phyloP scores from a whole-genome alignment of 1,140 invertebrate species.

The Aphaenogaster ashmeadi region DNA sequence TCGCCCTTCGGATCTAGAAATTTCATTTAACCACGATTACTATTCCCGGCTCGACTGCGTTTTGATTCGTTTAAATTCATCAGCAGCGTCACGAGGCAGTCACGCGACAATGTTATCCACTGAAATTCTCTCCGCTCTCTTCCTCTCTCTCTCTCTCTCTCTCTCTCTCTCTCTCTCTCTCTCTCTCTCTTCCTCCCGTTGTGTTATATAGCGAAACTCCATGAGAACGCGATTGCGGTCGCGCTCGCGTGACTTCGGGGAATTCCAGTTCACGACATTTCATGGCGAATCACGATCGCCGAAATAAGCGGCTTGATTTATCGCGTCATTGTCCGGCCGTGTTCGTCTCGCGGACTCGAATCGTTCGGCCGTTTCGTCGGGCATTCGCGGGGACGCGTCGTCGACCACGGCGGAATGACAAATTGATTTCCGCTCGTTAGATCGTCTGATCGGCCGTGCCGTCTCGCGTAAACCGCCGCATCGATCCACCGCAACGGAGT shows the following conservation, averaged over 20 bases:
- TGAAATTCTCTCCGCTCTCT: slow-evolving; percentile 1
- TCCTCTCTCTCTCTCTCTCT: not conserved
- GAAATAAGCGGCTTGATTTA: slow-evolving; percentile 58
- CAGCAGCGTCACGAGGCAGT: slow-evolving; percentile 29
- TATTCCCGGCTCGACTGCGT: not conserved
- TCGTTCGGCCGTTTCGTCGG: not conserved
- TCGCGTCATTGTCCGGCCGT: slow-evolving; percentile 35
- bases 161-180: not conserved
- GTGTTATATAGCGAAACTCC: slow-evolving; percentile 32
- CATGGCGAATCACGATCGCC: slow-evolving; percentile 50
- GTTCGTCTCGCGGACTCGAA: not conserved
- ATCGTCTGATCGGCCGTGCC: slow-evolving; percentile 19
- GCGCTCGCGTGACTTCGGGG: slow-evolving; percentile 38
- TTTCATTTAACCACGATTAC: not conserved
- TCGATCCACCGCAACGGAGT: slow-evolving; percentile 21
- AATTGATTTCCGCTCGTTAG: slow-evolving; percentile 60
- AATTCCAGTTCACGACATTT: slow-evolving; percentile 47
- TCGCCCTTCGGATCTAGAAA: not conserved
- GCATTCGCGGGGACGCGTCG: slow-evolving; percentile 11
- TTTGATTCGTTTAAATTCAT: slow-evolving; percentile 25
- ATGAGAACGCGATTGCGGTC: slow-evolving; percentile 28
- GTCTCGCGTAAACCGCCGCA: slow-evolving; percentile 30
- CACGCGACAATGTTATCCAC: slow-evolving; percentile 43
- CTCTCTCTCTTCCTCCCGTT: slow-evolving; percentile 3
- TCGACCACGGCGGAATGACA: slow-evolving; percentile 23